Evolutionary conservation across 37 sponge, comb jelly and placozoan species (phyloP), one percentile per base, ranked within the genome.

Genomic region (Axinella damicornis): DNA sequence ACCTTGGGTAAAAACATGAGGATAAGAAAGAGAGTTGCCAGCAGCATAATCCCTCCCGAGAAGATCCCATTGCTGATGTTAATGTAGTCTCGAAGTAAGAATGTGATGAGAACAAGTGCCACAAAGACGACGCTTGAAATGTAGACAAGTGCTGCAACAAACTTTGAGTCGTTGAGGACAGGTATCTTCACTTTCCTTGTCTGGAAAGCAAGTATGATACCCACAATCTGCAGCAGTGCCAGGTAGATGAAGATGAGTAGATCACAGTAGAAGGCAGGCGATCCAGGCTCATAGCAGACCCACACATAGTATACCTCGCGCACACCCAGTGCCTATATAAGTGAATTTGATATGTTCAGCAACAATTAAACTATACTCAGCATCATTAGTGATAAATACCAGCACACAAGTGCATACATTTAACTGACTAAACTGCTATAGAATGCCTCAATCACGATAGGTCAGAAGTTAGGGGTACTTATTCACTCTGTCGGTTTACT

Each of bases 161-260:
- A 52, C 78, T 85, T 85, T 28, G 86, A 85, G 69, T 85, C 86
- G 55, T 85, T 85, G n/a, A 85, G 61, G 25, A 59, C 18, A 25
- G 53, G 65, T 31, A 85, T 77, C 39, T 55, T 77, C 36, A 85
- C 78, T 85, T 77, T 76, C 25, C 86, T 31, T 30, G 72, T 85
- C 34, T 85, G 77, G n/a, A 85, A 31, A 37, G 78, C 78, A 5
- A 85, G 57, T 5, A 85, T 40, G 38, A 85, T 17, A 0, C 73
- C 86, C 6, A 77, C 33, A 33, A 85, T 68, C 33, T 85, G 86
- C 15, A 77, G 70, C 14, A 85, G 22, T 18, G 25, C 69, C 22
- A 84, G 67, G 63, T 75, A 75, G 30, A 46, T 25, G 34, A 55
- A 46, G 46, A 46, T 4, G 46, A 46, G 9, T 9, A 46, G 46